Conservation (phyloP, 2,888 invertebrate genomes). For the Drosophila heteroneura region DNA sequence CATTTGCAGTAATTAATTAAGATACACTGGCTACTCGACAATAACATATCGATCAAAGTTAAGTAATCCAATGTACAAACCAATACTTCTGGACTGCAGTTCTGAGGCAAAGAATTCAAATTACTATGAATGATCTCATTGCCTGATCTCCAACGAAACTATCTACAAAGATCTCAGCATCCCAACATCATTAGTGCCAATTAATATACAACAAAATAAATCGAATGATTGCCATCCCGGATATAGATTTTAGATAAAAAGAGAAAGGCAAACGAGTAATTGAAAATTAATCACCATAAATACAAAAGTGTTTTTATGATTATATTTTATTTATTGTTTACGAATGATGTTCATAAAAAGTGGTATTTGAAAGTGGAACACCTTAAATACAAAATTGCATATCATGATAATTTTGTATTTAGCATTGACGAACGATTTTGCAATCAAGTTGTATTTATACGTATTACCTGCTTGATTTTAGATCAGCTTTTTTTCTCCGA, state of each 20-base stretch:
- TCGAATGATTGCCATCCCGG: neutral
- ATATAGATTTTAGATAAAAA: neutral
- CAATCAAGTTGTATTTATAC: neutral
- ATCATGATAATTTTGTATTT: neutral
- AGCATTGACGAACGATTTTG: neutral
- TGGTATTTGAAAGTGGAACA: neutral
- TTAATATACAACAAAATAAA: neutral
- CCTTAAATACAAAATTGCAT: neutral
- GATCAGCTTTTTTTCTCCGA: neutral
- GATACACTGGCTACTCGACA: neutral
- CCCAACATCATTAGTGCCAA: neutral
- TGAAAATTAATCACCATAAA: neutral
- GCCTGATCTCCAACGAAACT: neutral
- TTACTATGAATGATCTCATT: neutral
- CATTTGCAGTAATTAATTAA: neutral
- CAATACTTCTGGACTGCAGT: neutral
- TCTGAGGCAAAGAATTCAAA: neutral
- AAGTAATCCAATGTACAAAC: neutral
- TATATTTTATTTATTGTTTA: neutral
- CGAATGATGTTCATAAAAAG: neutral
- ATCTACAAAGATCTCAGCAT: neutral
- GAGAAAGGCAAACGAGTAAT: neutral
- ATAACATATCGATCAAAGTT: neutral
- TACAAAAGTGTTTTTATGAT: neutral
- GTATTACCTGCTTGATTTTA: neutral